Conservation (phyloP, 2,888 invertebrate genomes). For the Dysmachus trigonus region DNA sequence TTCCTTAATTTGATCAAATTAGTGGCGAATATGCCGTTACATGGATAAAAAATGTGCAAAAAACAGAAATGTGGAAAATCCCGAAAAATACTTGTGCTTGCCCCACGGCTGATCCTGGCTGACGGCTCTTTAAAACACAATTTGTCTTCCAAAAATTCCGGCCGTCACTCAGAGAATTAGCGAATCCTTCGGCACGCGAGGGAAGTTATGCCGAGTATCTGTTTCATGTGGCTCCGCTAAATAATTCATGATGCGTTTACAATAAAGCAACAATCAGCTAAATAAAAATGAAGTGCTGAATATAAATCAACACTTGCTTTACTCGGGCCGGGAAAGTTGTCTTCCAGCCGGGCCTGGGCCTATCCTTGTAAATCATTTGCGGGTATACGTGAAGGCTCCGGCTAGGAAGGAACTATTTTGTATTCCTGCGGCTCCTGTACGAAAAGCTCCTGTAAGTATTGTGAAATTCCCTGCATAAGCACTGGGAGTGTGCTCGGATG, state of each 20-base stretch:
- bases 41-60: not conserved
- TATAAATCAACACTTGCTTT: slow-evolving; percentile 22
- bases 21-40: not conserved
- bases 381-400: not conserved
- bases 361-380: slow-evolving; percentile 12
- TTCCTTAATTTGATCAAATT: not conserved
- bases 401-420: slow-evolving; percentile 9
- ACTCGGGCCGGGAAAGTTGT: not conserved
- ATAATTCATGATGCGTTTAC: slow-evolving; percentile 16
- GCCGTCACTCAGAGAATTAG: not conserved
- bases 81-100: not conserved
- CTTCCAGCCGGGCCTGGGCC: not conserved
- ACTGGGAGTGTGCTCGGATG: not conserved
- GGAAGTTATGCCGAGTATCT: not conserved
- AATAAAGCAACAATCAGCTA: slow-evolving; percentile 22
- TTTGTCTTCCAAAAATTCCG: not conserved
- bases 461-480: not conserved
- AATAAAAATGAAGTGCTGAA: slow-evolving; percentile 22
- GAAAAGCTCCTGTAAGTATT: slow-evolving; percentile 3
- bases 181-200: not conserved
- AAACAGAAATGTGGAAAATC: not conserved
- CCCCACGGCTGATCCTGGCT: not conserved
- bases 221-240: not conserved
- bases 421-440: not conserved
- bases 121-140: not conserved